These are phyloP conservation scores for Daktulosphaira vitifoliae DNA, from an alignment of 1,140 invertebrate species.

Conservation along the genomic window DNA sequence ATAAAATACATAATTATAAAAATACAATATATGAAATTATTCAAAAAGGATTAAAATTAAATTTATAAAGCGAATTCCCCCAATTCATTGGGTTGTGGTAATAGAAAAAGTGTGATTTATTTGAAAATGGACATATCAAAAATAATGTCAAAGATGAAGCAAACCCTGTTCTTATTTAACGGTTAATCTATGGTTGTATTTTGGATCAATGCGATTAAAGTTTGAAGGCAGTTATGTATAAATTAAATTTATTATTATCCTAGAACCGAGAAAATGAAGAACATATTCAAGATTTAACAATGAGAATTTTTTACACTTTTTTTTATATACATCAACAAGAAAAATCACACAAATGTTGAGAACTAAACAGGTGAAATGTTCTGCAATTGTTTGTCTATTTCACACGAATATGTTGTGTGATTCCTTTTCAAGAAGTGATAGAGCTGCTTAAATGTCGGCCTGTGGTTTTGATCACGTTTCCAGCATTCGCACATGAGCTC, in stretches of 20 bases:
- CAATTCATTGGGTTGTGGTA: background rate
- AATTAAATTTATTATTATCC: background rate
- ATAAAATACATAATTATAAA: conserved; percentile 24
- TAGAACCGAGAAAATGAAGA: conserved; percentile 5
- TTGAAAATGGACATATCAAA: conserved; percentile 8
- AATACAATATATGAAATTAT: conserved; percentile 16
- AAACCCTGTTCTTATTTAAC: conserved; percentile 29
- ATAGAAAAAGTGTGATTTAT: conserved; percentile 11
- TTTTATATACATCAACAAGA: too few species aligned
- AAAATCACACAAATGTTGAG: too few species aligned
- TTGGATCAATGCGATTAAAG: background rate
- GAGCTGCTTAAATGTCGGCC: conserved; percentile 69
- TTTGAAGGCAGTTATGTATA: background rate
- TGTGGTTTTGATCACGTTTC: conserved; percentile 54
- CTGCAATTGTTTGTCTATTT: conserved; percentile 31
- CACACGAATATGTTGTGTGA: conserved; percentile 33
- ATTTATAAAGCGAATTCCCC: conserved; percentile 19
- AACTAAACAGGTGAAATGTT: conserved; percentile 5
- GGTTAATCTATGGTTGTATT: conserved; percentile 5
- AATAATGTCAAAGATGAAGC: conserved; percentile 25
- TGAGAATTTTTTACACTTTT: too few species aligned
- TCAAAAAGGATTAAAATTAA: conserved; percentile 9
- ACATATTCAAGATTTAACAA: background rate
- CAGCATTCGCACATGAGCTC: conserved; percentile 72
- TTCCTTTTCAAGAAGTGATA: conserved; percentile 60